A percentile compares a stretch with the other conserved stretches of the same genome.
These are phyloP conservation scores for Crotophaga sulcirostris DNA, from an alignment of 2,113 vertebrate species.

Conservation along the genomic window DNA sequence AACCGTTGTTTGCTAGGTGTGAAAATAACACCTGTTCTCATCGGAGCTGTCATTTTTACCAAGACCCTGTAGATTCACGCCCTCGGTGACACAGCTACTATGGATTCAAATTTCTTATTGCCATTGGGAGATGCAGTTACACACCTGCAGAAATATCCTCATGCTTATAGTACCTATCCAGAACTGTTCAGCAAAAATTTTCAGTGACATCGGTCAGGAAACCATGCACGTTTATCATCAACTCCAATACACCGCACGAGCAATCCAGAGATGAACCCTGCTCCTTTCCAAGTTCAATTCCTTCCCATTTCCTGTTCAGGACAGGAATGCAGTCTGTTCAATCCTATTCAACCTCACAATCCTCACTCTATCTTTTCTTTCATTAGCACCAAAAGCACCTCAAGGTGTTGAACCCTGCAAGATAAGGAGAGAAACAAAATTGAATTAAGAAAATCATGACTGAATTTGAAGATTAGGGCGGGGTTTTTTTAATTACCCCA, in stretches of 20 bases:
- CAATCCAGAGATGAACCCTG: neutral
- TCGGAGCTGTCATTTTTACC: neutral
- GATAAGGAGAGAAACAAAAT: neutral
- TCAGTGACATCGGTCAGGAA: neutral
- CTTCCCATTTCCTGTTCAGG: neutral
- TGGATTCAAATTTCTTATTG: neutral
- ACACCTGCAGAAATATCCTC: neutral
- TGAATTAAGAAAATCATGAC: neutral
- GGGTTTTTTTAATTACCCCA: neutral
- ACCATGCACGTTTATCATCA: accelerated
- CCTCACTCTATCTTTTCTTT: neutral
- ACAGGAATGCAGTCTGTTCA: neutral
- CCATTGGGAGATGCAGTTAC: neutral
- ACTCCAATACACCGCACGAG: neutral
- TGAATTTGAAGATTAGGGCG: neutral
- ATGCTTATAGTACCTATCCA: neutral
- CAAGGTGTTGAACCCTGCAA: neutral
- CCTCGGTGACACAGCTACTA: neutral
- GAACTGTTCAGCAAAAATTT: neutral
- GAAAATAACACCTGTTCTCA: neutral
- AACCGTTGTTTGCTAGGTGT: neutral
- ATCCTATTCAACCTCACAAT: neutral
- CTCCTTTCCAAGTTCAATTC: neutral
- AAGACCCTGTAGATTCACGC: neutral
- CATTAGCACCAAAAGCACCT: neutral